A percentile compares a stretch with the other conserved stretches of the same genome.
Conservation (phyloP, 2,113 vertebrate species). For the Parus major region DNA sequence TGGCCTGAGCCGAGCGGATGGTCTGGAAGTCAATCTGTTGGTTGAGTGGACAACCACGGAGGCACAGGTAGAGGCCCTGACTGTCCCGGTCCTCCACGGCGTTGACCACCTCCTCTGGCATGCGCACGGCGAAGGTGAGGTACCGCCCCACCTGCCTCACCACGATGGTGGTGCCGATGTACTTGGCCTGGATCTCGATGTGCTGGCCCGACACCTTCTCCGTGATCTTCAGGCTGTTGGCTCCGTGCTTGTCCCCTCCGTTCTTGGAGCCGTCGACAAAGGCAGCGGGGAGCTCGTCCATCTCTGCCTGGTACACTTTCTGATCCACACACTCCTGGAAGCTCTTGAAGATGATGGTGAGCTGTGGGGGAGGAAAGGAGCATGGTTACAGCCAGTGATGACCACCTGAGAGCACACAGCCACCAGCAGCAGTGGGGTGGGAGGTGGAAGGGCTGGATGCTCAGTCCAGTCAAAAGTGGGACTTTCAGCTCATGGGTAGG, state of each 20-base stretch:
- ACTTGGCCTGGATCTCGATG: conserved; percentile 94
- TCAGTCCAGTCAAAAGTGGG: accelerated
- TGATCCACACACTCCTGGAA: conserved; percentile 96
- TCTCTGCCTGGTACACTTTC: conserved; percentile 96
- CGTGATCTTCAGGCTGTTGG: conserved; percentile 88
- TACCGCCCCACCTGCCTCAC: conserved; percentile 94
- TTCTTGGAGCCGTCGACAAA: conserved; percentile 94
- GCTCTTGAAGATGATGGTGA: conserved; percentile 98
- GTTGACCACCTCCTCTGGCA: conserved; percentile 93
- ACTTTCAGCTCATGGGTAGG: background rate
- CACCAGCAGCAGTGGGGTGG: accelerated
- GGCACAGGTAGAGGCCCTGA: conserved; percentile 94
- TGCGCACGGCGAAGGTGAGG: conserved; percentile 92
- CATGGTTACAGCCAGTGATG: background rate
- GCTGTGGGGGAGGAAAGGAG: conserved; percentile 66
- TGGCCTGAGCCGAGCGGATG: conserved; percentile 64
- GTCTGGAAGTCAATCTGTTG: conserved; percentile 91
- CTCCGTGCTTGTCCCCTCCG: conserved; percentile 89
- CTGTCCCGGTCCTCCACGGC: conserved; percentile 90
- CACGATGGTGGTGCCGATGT: conserved; percentile 96
- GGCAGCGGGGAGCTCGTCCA: conserved; percentile 90
- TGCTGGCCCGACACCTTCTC: conserved; percentile 94
- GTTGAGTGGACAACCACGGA: conserved; percentile 90
- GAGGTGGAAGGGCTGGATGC: background rate
- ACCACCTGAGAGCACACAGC: background rate